Evolutionary conservation across 2,888 invertebrate species (phyloP).

Genomic region (Thera britannica): DNA sequence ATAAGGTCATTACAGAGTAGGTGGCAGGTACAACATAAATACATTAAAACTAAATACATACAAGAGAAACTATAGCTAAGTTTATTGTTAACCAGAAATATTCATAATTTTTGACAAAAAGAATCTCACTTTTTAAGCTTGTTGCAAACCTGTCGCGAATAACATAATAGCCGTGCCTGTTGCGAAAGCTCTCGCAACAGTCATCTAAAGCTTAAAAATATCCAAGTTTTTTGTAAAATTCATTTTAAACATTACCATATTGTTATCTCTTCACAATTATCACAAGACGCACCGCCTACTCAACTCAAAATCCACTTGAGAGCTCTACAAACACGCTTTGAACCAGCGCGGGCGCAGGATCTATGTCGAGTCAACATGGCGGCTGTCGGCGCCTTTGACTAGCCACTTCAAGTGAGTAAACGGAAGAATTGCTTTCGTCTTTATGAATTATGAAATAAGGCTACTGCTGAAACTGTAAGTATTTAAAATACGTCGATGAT

Average conservation of each 20-base stretch:
- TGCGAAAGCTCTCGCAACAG: too few species aligned
- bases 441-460: conserved; percentile 34
- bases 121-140: not conserved
- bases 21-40: too few species aligned
- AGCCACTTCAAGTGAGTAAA: conserved; percentile 30
- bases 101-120: too few species aligned
- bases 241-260: conserved; percentile 1
- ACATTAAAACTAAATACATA: too few species aligned
- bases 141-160: not conserved
- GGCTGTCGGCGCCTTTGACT: conserved; percentile 39
- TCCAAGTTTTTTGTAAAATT: not conserved
- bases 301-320: conserved; percentile 35
- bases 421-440: conserved; percentile 31
- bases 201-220: too few species aligned
- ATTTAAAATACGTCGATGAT: not conserved
- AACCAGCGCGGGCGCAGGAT: conserved; percentile 33
- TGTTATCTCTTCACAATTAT: conserved; percentile 36
- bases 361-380: conserved; percentile 40
- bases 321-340: conserved; percentile 36
- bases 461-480: conserved; percentile 25
- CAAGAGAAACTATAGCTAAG: too few species aligned
- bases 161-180: not conserved
- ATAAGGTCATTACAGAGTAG: too few species aligned
- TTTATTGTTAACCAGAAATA: too few species aligned
- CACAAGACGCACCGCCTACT: conserved; percentile 30